These are phyloP conservation scores for Trichosurus vulpecula DNA, from an alignment of 2,797 vertebrate species.

Conservation along the genomic window DNA sequence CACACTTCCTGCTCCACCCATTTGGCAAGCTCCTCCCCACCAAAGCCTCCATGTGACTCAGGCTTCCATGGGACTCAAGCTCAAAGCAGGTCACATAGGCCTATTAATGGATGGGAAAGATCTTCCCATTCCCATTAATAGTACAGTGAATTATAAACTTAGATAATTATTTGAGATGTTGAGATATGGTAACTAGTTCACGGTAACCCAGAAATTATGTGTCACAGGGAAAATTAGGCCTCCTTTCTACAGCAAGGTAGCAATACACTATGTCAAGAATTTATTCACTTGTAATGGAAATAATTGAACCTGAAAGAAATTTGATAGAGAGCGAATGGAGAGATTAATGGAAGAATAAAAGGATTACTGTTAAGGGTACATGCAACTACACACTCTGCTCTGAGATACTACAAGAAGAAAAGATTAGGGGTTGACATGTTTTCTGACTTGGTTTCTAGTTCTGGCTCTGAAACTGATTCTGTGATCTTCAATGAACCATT, in stretches of 20 bases:
- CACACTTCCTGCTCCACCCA: too few species aligned
- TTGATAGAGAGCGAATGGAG: neutral
- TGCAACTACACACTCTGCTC: neutral
- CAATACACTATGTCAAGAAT: neutral
- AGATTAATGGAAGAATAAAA: neutral
- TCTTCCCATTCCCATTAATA: too few species aligned
- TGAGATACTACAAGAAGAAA: neutral
- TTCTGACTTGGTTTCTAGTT: neutral
- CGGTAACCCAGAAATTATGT: constrained; percentile 15
- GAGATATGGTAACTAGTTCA: neutral
- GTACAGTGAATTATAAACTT: too few species aligned
- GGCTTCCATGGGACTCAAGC: too few species aligned
- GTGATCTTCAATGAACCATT: neutral
- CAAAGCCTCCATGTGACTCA: too few species aligned
- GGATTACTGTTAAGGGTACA: neutral
- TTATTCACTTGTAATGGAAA: neutral
- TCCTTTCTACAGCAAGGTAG: neutral
- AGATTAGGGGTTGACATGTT: neutral
- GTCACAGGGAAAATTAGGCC: neutral
- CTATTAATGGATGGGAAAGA: too few species aligned
- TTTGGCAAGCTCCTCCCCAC: too few species aligned
- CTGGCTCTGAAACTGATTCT: neutral
- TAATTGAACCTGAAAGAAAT: neutral
- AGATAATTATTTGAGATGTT: neutral
- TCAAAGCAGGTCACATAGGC: too few species aligned